A percentile compares a stretch with the other conserved stretches of the same genome.
These are phyloP conservation scores for Lipophrys pholis DNA, from an alignment of 2,113 vertebrate genomes.

Conservation along the genomic window DNA sequence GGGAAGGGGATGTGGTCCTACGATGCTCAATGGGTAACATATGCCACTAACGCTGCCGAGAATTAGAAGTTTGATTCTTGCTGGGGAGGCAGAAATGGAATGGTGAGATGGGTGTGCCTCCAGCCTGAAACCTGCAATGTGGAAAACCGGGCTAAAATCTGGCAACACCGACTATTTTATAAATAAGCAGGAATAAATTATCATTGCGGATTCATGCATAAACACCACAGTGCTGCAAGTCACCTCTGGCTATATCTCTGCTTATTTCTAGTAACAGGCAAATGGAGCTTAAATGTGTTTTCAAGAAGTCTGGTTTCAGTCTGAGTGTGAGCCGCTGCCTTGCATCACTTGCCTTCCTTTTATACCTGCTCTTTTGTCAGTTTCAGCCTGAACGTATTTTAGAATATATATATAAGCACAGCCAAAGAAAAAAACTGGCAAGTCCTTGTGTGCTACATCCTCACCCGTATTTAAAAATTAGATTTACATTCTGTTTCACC, in stretches of 20 bases:
- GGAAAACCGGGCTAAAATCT: not conserved
- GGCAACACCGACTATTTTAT: not conserved
- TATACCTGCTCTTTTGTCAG: not conserved
- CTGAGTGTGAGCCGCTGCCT: not conserved
- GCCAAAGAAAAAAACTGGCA: not conserved
- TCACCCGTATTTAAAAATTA: not conserved
- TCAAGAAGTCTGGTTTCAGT: not conserved
- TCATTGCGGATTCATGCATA: not conserved
- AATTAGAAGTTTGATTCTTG: slow-evolving; percentile 45
- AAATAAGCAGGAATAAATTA: not conserved
- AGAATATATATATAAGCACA: slow-evolving; percentile 4
- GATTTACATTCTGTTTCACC: not conserved
- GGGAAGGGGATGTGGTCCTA: slow-evolving; percentile 52
- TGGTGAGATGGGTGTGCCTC: not conserved
- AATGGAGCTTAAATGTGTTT: not conserved
- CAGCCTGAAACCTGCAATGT: not conserved
- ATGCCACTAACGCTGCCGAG: slow-evolving; percentile 35
- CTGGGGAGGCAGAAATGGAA: slow-evolving; percentile 31
- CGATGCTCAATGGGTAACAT: slow-evolving; percentile 46
- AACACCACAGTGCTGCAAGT: not conserved
- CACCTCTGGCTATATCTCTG: not conserved
- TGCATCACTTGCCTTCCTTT: not conserved
- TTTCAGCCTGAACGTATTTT: not conserved
- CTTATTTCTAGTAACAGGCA: not conserved
- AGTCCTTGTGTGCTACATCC: not conserved